Percentiles rank a stretch among this genome's conserved stretches.
These are phyloP conservation scores for Empidonax traillii DNA, from an alignment of 2,113 vertebrate genomes.

Conservation along the genomic window DNA sequence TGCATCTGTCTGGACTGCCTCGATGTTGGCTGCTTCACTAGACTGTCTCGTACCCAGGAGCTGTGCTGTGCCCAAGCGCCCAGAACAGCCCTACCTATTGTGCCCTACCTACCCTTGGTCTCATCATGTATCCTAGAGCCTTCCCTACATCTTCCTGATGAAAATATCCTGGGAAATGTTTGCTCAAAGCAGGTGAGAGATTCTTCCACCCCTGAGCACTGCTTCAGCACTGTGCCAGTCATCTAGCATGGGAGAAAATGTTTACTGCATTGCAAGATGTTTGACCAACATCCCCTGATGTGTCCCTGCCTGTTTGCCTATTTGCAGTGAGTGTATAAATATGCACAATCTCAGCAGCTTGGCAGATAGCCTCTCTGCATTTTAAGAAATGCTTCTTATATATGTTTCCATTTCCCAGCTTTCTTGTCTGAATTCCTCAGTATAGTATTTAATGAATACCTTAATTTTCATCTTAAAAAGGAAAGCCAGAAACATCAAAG, in stretches of 20 bases:
- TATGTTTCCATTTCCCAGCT: not conserved
- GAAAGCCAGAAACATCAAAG: conserved; percentile 46
- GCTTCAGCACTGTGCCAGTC: not conserved
- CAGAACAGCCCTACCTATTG: not conserved
- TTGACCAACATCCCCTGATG: rapidly evolving
- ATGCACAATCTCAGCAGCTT: not conserved
- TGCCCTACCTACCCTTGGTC: not conserved
- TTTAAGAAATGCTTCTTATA: not conserved
- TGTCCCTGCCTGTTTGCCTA: not conserved
- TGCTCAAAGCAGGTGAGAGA: not conserved
- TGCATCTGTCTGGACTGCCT: not conserved
- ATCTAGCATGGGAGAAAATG: not conserved
- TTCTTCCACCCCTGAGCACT: not conserved
- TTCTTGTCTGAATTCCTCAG: not conserved
- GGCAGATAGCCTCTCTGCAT: not conserved
- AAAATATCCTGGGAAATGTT: not conserved
- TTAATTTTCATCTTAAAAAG: conserved; percentile 29
- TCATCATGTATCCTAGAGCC: not conserved
- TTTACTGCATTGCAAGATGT: not conserved
- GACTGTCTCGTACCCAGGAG: not conserved
- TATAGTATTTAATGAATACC: not conserved
- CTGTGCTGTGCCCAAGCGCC: not conserved
- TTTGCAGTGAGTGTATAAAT: not conserved
- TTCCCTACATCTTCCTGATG: not conserved
- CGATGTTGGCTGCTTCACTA: not conserved